These are phyloP conservation scores for Apis laboriosa DNA, from an alignment of 1,140 invertebrate genomes.

Conservation along the genomic window DNA sequence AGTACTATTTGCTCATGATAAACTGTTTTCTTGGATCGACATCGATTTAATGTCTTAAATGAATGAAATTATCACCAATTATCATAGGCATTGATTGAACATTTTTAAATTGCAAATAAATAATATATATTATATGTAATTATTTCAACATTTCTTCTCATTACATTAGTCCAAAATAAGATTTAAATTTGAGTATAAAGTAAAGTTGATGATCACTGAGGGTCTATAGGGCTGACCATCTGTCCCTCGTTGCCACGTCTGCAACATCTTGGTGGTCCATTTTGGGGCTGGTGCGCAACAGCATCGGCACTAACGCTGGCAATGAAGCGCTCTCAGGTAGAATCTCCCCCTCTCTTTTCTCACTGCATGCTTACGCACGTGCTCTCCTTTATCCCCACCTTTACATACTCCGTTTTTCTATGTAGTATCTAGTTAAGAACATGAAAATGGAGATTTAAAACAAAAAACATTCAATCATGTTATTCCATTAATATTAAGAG, in stretches of 20 bases:
- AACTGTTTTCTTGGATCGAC: neutral
- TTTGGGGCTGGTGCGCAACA: constrained; percentile 51
- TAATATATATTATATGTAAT: neutral
- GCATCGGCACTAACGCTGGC: constrained; percentile 51
- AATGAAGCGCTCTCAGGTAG: constrained; percentile 52
- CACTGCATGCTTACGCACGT: constrained; percentile 34
- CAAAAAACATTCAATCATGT: constrained; percentile 1
- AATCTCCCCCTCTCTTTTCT: constrained; percentile 32
- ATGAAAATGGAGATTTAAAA: too few species aligned
- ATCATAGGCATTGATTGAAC: neutral
- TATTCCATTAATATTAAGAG: constrained; percentile 5
- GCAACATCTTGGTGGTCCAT: constrained; percentile 56
- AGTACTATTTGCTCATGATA: neutral
- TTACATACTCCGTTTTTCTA: constrained; percentile 16
- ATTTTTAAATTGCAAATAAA: neutral
- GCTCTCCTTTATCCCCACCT: constrained; percentile 33
- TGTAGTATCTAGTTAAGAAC: constrained; percentile 13
- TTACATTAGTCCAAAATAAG: neutral
- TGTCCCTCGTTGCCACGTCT: constrained; percentile 58
- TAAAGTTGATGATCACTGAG: constrained; percentile 49
- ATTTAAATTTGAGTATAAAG: constrained; percentile 32
- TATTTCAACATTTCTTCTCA: neutral
- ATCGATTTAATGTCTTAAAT: neutral
- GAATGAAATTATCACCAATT: neutral
- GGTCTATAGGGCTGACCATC: constrained; percentile 53